Evolutionary conservation across 2,113 vertebrate genomes (phyloP), one percentile per base, ranked within the genome.

Genomic region (Pelusios castaneus): DNA sequence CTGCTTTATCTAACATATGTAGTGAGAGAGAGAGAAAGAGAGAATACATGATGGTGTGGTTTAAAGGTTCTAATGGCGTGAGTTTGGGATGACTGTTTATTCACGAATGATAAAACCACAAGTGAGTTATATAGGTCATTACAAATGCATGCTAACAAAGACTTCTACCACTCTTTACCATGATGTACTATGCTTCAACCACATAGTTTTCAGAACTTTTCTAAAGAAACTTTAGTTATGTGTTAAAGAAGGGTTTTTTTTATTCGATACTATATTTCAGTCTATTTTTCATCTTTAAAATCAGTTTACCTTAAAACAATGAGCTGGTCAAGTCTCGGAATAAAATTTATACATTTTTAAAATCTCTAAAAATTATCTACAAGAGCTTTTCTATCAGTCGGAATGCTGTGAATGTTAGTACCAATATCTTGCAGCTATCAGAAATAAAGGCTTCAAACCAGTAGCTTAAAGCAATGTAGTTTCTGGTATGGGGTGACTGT

Each of bases 401-500:
- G 49, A 49, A n/a, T 0, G 0, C 34, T 82, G 58, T 47, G 17
- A 22, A 25, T 89, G 41, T 54, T 80, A 91, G 58, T 80, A 78
- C 31, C 58, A 21, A 51, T 34, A 84, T 85, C 22, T 34, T 43
- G n/a, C 21, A 73, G 22, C 22, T 75, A 78, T 22, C 85, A 73
- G 89, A 34, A 31, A 73, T n/a, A 83, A 43, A 52, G 89, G 21
- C 67, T 54, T 38, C 90, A 85, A 88, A 56, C 73, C 85, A 80
- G 34, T 0, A 0, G 27, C 38, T 93, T 43, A 51, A 89, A 75
- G 76, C 85, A 81, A 91, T 75, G 92, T 85, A 92, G 24, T 67
- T 94, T 80, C 38, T 91, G 41, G 89, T 93, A 83, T 75, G 89
- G 70, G 89, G 93, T 94, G 34, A 31, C 45, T 94, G 88, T 16